Evolutionary conservation across 2,113 vertebrate species (phyloP), one percentile per base, ranked within the genome.

Genomic region (Excalfactoria chinensis): DNA sequence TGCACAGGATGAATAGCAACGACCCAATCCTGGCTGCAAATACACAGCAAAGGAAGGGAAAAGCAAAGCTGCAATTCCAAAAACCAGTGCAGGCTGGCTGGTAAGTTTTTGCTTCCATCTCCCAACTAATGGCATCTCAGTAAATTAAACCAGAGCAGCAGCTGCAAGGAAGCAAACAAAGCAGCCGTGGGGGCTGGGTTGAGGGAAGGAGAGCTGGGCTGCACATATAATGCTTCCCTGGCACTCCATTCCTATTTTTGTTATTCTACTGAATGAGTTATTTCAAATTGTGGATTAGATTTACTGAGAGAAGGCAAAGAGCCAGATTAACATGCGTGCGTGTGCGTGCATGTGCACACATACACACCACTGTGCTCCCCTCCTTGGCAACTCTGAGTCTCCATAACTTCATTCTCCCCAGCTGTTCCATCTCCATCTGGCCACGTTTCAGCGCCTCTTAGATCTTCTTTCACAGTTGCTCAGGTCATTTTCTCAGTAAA

Each of bases 111-210:
- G 34, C 84, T 92, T 93, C 87, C 81, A 70, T 73, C 46, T 83
- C 84, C 53, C 4, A 2, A 74, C 67, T 90, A 84, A 86, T 62
- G 74, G 74, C 80, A 86, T 92, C 90, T 90, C 78, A 46, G 86
- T 90, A 92, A 89, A 93, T 93, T 46, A 92, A 92, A 93, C 67
- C 79, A 74, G 73, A 90, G 89, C 89, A 75, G 90, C 90, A 97
- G 92, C 91, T 96, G 96, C 82, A 82, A 59, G 71, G 80, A 89
- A 91, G 86, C 51, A 89, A 93, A 95, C 84, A 97, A 94, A 96
- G 90, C 86, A 89, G 68, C 56, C 0, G 0, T 66, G 82, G 82
- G 84, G 94, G 82, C 41, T 93, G 95, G 80, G 40, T 13, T 76
- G 18, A 43, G 75, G 60, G 23, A 79, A 73, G 41, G 87, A 2